phyloP scores from a whole-genome alignment of 1,140 invertebrate species.

The Arctopsyche grandis region DNA sequence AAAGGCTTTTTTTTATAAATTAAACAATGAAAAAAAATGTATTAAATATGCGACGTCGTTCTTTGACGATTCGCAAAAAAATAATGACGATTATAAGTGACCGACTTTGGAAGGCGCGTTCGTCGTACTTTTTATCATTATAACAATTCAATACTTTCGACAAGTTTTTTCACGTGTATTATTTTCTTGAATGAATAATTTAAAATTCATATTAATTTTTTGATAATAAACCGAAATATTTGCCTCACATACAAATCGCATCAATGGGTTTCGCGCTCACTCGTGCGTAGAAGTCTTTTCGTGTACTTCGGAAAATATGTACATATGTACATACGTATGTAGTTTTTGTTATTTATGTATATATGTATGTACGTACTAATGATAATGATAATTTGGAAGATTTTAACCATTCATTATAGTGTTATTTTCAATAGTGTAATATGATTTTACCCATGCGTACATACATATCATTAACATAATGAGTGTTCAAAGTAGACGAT shows the following conservation, averaged over 20 bases:
- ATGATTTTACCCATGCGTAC: not conserved
- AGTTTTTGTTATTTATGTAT: too few relatives aligned
- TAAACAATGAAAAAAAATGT: too few relatives aligned
- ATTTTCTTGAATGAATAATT: not conserved
- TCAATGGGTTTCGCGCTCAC: not conserved
- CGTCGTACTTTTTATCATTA: too few relatives aligned
- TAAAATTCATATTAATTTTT: not conserved
- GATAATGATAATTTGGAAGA: too few relatives aligned
- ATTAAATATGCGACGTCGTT: too few relatives aligned
- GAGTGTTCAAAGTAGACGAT: not conserved
- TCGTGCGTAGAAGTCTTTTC: not conserved
- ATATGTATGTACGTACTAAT: too few relatives aligned
- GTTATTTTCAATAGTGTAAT: not conserved
- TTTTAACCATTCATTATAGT: too few relatives aligned
- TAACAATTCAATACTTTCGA: too few relatives aligned
- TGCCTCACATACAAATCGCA: not conserved
- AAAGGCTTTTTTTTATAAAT: not conserved
- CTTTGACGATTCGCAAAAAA: too few relatives aligned
- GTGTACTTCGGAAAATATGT: not conserved
- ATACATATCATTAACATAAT: conserved; percentile 9
- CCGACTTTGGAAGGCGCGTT: too few relatives aligned
- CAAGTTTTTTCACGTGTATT: not conserved
- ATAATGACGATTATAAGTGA: too few relatives aligned
- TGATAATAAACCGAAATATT: not conserved
- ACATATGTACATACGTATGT: too few relatives aligned